Evolutionary conservation across 2,888 invertebrate genomes (phyloP).

Genomic region (Drosophila merina): DNA sequence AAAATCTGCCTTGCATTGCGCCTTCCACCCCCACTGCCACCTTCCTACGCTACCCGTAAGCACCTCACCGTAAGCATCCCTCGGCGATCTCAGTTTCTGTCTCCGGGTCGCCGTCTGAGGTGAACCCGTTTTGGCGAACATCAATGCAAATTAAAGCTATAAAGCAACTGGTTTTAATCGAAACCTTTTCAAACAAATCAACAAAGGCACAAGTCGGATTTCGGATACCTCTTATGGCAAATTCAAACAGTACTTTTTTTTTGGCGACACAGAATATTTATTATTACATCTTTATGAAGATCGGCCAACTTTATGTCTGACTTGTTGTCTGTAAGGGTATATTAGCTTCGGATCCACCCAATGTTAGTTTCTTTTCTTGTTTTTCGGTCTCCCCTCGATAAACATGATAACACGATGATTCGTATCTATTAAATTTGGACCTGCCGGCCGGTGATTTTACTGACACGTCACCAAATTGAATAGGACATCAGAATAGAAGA

Average conservation of each 20-base stretch:
- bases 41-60: not conserved
- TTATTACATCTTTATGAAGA: too few relatives aligned
- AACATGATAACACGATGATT: constrained; percentile 18
- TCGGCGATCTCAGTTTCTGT: constrained; percentile 31
- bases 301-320: too few relatives aligned
- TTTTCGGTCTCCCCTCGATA: constrained; percentile 11
- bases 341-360: not conserved
- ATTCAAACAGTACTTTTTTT: not conserved
- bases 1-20: constrained; percentile 4
- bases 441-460: constrained; percentile 37
- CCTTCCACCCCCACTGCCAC: not conserved
- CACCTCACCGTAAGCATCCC: constrained; percentile 1
- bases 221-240: not conserved
- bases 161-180: constrained; percentile 68
- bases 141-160: constrained; percentile 75
- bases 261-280: too few relatives aligned
- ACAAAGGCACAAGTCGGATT: not conserved
- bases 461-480: constrained; percentile 22
- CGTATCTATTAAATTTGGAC: constrained; percentile 8
- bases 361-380: constrained; percentile 6
- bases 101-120: constrained; percentile 26
- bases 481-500: too few relatives aligned
- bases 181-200: constrained; percentile 46
- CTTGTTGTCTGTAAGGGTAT: not conserved
- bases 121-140: constrained; percentile 59